These are phyloP conservation scores for Halyomorpha halys DNA, from an alignment of 1,140 invertebrate species.

Conservation along the genomic window DNA sequence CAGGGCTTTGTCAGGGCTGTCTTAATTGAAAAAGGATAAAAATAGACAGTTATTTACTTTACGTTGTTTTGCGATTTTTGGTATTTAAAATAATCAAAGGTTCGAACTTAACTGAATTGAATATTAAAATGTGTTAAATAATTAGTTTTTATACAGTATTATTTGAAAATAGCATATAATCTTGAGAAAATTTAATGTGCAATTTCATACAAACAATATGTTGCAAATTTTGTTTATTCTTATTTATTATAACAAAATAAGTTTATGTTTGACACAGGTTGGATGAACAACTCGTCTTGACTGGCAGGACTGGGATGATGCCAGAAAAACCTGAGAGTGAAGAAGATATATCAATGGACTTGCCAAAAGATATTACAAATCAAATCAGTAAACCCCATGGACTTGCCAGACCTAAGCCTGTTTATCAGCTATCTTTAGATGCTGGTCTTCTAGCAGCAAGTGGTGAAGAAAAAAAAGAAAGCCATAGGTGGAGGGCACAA, in stretches of 20 bases:
- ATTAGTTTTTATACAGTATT: no score
- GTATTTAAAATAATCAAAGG: no score
- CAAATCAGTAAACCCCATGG: neutral
- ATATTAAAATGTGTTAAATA: no score
- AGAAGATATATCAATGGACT: slow-evolving; percentile 27
- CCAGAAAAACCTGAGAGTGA: slow-evolving; percentile 21
- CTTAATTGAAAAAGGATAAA: no score
- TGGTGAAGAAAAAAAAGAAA: slow-evolving; percentile 17
- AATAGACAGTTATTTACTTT: no score
- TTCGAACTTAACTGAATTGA: no score
- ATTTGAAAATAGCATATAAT: no score
- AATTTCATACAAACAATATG: no score
- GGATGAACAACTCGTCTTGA: slow-evolving; percentile 43
- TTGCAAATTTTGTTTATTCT: neutral
- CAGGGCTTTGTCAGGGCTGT: no score
- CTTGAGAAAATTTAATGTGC: no score
- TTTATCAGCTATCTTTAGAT: slow-evolving; percentile 30
- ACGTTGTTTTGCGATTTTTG: no score
- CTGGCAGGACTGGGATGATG: slow-evolving; percentile 31
- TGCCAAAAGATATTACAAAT: slow-evolving; percentile 19
- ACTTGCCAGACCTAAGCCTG: neutral
- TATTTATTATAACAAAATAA: neutral
- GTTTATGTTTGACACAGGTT: slow-evolving; percentile 38
- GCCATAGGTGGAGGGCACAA: slow-evolving; percentile 25
- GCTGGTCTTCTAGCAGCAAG: slow-evolving; percentile 24